Base-by-base conservation (phyloP, 2,797 vertebrate species). In the Macrochelys suwanniensis region DNA sequence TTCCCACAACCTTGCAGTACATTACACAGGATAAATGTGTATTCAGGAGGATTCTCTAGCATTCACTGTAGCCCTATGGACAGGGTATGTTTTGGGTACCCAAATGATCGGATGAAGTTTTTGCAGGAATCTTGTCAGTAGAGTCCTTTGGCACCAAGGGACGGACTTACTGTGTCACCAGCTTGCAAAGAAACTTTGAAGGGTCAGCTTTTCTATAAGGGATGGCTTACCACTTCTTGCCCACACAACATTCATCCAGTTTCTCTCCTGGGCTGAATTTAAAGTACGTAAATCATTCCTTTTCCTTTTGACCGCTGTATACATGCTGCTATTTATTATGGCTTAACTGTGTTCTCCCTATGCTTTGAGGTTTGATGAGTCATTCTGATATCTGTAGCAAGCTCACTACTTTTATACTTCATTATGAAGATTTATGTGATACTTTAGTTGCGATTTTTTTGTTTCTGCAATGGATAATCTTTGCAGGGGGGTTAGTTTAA, bases 111-210 rank as follows among this genome's bases (percentile, higher is more conserved):
- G 12, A 45, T 85, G 61, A 87, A 50, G 77, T 89, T 37, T 88
- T 33, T 50, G 74, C 93, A 61, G 74, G 65, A 96, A 68, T 26
- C 3, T 49, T 17, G 51, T 45, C 53, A 26, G 53, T 42, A 89
- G 85, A 91, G 0, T 1, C 42, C 50, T 76, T 51, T 53, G 88
- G 42, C 11, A 91, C 85, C 56, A 87, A 0, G 0, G 11, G 84
- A 86, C 21, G 87, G 50, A 90, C 80, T 0, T 2, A 65, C 79
- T 86, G 37, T 86, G 88, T 45, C 33, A 45, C 19, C 80, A 80
- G 89, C 82, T 15, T 95, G 53, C 51, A 93, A 57, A 91, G 90
- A 92, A 96, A 90, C 90, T 97, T 91, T 95, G 94, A 90, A 95
- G 89, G 61, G 94, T 42, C 25, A 95, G 45, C 57, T 68, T 91